Evolutionary conservation across 2,113 vertebrate genomes (phyloP).

Genomic region (Sorex araneus): DNA sequence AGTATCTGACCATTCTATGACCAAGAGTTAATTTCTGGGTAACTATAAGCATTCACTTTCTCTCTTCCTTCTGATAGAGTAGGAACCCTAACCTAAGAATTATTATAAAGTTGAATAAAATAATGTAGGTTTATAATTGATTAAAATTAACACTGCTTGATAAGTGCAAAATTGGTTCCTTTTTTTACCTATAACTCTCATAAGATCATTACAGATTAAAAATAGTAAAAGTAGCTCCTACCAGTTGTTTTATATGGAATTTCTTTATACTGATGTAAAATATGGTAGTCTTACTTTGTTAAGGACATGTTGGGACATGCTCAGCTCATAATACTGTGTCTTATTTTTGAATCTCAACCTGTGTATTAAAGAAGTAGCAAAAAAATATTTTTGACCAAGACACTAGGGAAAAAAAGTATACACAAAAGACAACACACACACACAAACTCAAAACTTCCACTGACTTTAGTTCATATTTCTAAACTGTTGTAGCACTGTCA

Average conservation of each 20-base stretch:
- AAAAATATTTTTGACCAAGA: too few species aligned
- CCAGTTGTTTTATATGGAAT: not conserved
- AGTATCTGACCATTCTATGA: not conserved
- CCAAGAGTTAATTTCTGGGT: not conserved
- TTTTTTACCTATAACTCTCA: not conserved
- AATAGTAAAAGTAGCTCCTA: not conserved
- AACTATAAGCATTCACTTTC: not conserved
- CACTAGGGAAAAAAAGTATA: too few species aligned
- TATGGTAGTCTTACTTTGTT: not conserved
- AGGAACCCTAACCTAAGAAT: not conserved
- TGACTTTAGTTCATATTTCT: too few species aligned
- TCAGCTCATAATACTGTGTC: not conserved
- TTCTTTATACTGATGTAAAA: not conserved
- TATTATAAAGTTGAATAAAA: not conserved
- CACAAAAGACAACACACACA: too few species aligned
- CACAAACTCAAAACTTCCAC: too few species aligned
- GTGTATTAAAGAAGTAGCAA: conserved; percentile 22
- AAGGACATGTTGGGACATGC: not conserved
- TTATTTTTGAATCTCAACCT: not conserved
- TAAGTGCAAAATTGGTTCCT: not conserved
- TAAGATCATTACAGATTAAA: not conserved
- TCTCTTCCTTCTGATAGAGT: not conserved
- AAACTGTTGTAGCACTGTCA: too few species aligned
- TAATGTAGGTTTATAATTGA: not conserved
- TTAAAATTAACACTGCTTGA: not conserved